phyloP scores from a whole-genome alignment of 2,113 vertebrate genomes.

The Illadopsis cleaveri region DNA sequence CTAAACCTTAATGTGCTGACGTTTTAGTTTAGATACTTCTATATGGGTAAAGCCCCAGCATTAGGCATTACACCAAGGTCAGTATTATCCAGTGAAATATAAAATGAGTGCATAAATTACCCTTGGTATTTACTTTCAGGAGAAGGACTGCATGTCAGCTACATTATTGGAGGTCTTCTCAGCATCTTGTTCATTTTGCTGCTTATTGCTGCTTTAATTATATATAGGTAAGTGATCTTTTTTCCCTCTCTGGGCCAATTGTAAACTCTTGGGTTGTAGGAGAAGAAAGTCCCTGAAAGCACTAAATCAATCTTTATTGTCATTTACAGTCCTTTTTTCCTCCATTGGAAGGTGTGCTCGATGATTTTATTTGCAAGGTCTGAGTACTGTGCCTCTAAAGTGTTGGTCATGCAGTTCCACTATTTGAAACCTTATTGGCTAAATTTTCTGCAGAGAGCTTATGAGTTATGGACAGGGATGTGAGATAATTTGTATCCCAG shows the following conservation, averaged over 20 bases:
- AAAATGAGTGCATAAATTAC: background rate
- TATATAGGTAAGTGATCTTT: slow-evolving; percentile 85
- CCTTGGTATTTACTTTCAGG: slow-evolving; percentile 71
- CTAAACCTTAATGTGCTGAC: background rate
- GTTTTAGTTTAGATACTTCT: background rate
- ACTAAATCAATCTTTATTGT: background rate
- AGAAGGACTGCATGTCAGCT: slow-evolving; percentile 92
- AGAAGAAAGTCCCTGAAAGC: background rate
- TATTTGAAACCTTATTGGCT: background rate
- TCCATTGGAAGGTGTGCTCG: background rate
- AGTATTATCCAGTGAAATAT: background rate
- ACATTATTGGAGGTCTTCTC: slow-evolving; percentile 90
- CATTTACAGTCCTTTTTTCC: background rate
- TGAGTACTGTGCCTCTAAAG: background rate
- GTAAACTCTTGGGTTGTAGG: background rate
- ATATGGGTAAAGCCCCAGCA: background rate
- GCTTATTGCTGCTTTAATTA: slow-evolving; percentile 87
- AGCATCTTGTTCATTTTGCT: slow-evolving; percentile 90
- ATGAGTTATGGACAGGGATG: background rate
- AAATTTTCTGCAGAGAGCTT: background rate
- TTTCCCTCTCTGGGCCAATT: background rate
- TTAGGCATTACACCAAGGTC: background rate
- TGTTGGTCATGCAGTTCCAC: background rate
- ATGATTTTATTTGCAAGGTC: background rate
- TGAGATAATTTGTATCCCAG: background rate